A percentile compares a stretch with the other conserved stretches of the same genome.
phyloP scores from a whole-genome alignment of 1,140 invertebrate species.

The Arctopsyche grandis region DNA sequence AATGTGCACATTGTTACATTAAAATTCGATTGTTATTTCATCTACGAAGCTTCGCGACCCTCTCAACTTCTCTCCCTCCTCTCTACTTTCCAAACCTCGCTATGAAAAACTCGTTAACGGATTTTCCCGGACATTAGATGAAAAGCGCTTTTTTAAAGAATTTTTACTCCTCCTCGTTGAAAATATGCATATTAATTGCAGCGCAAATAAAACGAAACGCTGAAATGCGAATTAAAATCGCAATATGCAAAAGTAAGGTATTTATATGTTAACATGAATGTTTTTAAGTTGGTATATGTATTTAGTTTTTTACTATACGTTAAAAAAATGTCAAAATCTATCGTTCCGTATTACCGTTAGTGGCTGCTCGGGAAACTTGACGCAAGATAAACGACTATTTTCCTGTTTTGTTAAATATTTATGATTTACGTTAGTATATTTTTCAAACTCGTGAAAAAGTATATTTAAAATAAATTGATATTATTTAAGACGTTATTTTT shows the following conservation, averaged over 20 bases:
- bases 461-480: no score
- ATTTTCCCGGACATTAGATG: slow-evolving; percentile 11
- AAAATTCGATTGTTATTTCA: slow-evolving; percentile 23
- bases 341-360: neutral
- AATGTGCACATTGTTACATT: neutral
- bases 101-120: slow-evolving; percentile 19
- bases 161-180: neutral
- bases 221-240: neutral
- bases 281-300: neutral
- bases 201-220: neutral
- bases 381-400: slow-evolving; percentile 19
- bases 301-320: neutral
- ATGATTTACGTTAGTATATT: neutral
- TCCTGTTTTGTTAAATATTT: slow-evolving; percentile 23
- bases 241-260: neutral
- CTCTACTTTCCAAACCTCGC: neutral
- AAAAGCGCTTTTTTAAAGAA: neutral
- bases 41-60: neutral
- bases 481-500: no score
- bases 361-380: neutral
- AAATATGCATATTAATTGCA: slow-evolving; percentile 20
- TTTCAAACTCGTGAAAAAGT: no score
- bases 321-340: neutral
- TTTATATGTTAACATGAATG: neutral
- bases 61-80: neutral